A percentile compares a stretch with the other conserved stretches of the same genome.
phyloP scores from a whole-genome alignment of 2,113 vertebrate genomes.

The Empidonax traillii region DNA sequence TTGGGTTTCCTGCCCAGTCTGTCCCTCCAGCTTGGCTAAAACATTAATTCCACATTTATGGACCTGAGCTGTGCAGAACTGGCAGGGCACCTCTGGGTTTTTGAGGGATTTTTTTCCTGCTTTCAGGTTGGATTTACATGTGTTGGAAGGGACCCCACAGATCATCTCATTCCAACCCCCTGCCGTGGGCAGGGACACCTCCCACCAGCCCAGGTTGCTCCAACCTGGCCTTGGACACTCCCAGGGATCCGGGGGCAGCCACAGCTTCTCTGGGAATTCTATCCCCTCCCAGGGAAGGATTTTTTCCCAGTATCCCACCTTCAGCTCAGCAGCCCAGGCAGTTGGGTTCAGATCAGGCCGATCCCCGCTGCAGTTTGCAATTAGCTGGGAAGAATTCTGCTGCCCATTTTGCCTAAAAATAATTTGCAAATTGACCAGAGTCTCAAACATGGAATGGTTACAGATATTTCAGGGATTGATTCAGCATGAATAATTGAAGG shows the following conservation, averaged over 20 bases:
- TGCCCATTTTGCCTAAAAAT: conserved; percentile 62
- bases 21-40: background rate
- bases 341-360: conserved; percentile 34
- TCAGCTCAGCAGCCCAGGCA: background rate
- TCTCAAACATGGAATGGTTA: background rate
- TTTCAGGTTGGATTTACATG: background rate
- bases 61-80: background rate
- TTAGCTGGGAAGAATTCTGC: conserved; percentile 36
- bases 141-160: background rate
- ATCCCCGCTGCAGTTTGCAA: conserved; percentile 13
- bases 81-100: background rate
- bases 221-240: background rate
- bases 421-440: conserved; percentile 49
- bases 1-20: background rate
- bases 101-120: background rate
- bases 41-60: background rate
- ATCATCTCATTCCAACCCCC: background rate
- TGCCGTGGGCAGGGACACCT: background rate
- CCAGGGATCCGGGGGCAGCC: background rate
- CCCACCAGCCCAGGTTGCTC: background rate
- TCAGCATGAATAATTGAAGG: conserved; percentile 57
- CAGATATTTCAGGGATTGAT: conserved; percentile 64
- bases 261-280: background rate
- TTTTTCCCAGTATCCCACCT: background rate
- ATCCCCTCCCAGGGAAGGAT: background rate